Evolutionary conservation across 2,797 vertebrate species (phyloP).

Genomic region (Falco rusticolus): DNA sequence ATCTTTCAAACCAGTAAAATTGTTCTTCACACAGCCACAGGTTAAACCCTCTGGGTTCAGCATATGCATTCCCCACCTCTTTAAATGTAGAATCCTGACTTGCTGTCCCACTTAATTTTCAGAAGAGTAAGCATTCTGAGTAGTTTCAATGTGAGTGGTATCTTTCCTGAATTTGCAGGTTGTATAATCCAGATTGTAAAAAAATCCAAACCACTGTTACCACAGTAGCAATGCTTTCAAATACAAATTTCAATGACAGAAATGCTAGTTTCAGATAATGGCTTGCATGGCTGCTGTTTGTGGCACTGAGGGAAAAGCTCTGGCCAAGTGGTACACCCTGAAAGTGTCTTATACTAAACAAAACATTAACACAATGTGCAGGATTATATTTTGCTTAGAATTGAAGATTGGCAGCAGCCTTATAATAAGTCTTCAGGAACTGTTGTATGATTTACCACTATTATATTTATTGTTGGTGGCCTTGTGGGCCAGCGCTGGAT

Average conservation of each 20-base stretch:
- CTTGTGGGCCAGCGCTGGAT: neutral
- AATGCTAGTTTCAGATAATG: neutral
- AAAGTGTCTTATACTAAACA: neutral
- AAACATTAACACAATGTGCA: neutral
- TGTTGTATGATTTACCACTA: conserved; percentile 14
- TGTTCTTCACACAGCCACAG: neutral
- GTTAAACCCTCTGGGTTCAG: neutral
- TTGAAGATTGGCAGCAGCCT: neutral
- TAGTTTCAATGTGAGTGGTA: neutral
- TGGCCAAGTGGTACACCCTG: neutral
- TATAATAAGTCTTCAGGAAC: conserved; percentile 25
- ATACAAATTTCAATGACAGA: neutral
- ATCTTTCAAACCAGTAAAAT: neutral
- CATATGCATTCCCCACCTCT: rapidly evolving
- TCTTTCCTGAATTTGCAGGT: neutral
- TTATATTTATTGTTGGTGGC: conserved; percentile 50
- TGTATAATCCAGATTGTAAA: neutral
- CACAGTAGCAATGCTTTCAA: neutral
- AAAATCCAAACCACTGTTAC: neutral
- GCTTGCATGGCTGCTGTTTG: neutral
- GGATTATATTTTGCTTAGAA: conserved; percentile 22
- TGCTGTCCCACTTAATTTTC: neutral
- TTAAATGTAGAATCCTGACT: neutral
- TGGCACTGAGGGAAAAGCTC: neutral
- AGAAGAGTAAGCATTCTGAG: neutral